Evolutionary conservation across 2,888 invertebrate species (phyloP), one percentile per base, ranked within the genome.

Genomic region (Nephrotoma flavescens): DNA sequence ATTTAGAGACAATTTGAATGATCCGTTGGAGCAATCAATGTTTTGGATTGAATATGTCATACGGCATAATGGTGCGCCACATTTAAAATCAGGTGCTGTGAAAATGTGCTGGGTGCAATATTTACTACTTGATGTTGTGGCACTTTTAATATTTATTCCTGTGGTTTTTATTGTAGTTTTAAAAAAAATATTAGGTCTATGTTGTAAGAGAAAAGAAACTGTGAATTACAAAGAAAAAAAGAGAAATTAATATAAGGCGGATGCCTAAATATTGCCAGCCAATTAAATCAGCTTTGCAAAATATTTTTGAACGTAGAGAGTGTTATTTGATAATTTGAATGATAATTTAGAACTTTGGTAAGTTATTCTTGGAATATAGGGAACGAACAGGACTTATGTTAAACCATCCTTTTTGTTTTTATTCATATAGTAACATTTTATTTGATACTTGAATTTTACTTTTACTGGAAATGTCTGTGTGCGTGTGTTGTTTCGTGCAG

Each of bases 41-140:
- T 94, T 92, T 89, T 94, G 94, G 94, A 92, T 94, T 47, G 94
- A 94, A 89, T 94, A 94, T 89, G 92, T 93, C 0, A 92, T 90
- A 6, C 89, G 91, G 83, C 90, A 92, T 88, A 90, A 91, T 4
- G 92, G 92, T 0, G 92, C 92, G 0, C 88, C 89, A 1, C 90
- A 91, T 86, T 88, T 92, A 42, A 91, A 91, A 87, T 92, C 92
- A 0, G 89, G 91, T 6, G 91, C 91, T 0, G 89, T 91, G 6
- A 89, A 91, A 86, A 89, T 93, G 87, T 89, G 90, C 4, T 91
- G 92, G 88, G 90, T 92, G 89, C 91, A 92, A 88, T 91, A 91
- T 87, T 87, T 91, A 41, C 88, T 92, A 47, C 87, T 93, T 4
- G 94, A 94, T 89, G 91, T 94, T 44, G 90, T 93, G 57, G 92